Evolutionary conservation across 2,888 invertebrate genomes (phyloP).

Genomic region (Odontothrips loti): DNA sequence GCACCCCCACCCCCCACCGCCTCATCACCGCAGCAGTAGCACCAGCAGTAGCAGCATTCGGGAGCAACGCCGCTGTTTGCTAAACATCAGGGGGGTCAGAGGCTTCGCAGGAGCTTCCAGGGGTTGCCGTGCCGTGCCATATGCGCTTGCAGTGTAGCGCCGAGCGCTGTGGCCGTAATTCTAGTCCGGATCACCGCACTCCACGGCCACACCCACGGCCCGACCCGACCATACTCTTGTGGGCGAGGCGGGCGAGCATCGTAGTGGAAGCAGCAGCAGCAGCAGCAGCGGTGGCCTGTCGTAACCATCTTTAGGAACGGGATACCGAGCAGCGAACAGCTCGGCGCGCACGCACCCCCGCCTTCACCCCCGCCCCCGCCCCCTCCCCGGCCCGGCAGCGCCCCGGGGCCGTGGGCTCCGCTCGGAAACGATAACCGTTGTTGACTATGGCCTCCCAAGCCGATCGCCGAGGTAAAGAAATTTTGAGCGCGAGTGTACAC

Average conservation of each 20-base stretch:
- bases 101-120: too few relatives aligned
- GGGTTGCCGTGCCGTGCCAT: background rate
- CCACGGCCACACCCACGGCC: background rate
- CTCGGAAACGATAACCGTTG: background rate
- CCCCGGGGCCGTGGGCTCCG: too few relatives aligned
- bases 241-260: background rate
- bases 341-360: background rate
- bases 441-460: background rate
- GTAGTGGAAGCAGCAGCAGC: too few relatives aligned
- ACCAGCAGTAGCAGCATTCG: too few relatives aligned
- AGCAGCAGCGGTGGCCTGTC: background rate
- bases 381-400: too few relatives aligned
- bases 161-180: background rate
- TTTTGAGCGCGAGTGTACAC: too few relatives aligned
- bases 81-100: too few relatives aligned
- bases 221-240: background rate
- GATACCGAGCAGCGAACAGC: background rate
- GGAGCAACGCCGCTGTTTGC: too few relatives aligned
- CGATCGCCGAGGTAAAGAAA: too few relatives aligned
- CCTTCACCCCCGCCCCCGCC: background rate
- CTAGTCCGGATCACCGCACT: background rate
- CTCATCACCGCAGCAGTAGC: background rate
- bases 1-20: background rate
- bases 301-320: constrained; percentile 14
- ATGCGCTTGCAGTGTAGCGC: background rate